Evolutionary conservation across 2,113 vertebrate species (phyloP).

Genomic region (Equus quagga): DNA sequence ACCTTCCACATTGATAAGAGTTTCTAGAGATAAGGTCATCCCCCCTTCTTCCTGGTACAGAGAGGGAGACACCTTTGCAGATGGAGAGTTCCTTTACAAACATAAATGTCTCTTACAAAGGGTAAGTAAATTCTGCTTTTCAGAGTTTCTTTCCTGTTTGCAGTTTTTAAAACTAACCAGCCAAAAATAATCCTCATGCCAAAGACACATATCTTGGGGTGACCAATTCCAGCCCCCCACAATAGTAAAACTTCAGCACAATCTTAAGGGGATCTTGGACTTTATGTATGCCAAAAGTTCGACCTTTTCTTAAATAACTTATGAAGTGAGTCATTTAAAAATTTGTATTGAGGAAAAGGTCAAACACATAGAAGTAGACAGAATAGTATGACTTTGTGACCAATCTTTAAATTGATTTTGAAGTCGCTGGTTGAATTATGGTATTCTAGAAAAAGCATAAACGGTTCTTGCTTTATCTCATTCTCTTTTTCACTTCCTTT

Average conservation of each 20-base stretch:
- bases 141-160: no score
- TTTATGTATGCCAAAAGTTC: background rate
- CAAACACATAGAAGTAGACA: background rate
- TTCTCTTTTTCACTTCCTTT: background rate
- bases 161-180: no score
- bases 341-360: background rate
- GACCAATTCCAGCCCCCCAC: no score
- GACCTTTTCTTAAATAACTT: background rate
- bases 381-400: background rate
- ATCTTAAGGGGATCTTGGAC: background rate
- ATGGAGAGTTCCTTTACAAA: no score
- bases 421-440: background rate
- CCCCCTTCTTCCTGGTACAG: no score
- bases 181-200: no score
- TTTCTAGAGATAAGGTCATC: no score
- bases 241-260: background rate
- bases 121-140: no score
- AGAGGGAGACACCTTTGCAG: no score
- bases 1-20: no score
- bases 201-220: no score
- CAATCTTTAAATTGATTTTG: conserved; percentile 38
- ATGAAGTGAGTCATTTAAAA: background rate
- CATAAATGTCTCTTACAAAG: no score
- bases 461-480: background rate
- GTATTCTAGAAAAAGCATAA: background rate